Evolutionary conservation across 2,797 vertebrate genomes (phyloP).

Genomic region (Mormyrops boulengeri): DNA sequence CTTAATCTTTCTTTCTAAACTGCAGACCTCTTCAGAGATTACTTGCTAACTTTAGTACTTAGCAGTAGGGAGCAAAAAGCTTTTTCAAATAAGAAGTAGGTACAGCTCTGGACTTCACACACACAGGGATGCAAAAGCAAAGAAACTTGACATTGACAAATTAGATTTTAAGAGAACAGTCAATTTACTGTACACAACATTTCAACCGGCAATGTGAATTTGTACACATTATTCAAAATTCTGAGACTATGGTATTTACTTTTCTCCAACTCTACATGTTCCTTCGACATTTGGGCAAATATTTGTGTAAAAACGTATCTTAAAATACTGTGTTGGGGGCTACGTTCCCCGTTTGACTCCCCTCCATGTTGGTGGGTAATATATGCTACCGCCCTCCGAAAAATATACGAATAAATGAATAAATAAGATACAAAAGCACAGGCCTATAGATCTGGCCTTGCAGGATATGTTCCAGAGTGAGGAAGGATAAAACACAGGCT

Average conservation of each 20-base stretch:
- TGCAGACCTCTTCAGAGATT: constrained; percentile 20
- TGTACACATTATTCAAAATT: constrained; percentile 41
- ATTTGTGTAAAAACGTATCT: constrained; percentile 49
- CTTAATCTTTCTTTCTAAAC: constrained; percentile 35
- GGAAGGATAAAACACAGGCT: constrained; percentile 16
- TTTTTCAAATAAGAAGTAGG: constrained; percentile 24
- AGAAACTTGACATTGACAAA: constrained; percentile 62
- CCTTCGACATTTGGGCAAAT: constrained; percentile 53
- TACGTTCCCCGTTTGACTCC: constrained; percentile 27
- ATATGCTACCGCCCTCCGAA: constrained; percentile 32
- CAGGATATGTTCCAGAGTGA: neutral
- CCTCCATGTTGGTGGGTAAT: constrained; percentile 35
- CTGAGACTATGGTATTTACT: constrained; percentile 53
- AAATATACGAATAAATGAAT: constrained; percentile 42
- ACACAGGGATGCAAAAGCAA: constrained; percentile 30
- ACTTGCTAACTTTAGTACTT: neutral
- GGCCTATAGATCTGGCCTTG: constrained; percentile 10
- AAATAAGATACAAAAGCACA: constrained; percentile 27
- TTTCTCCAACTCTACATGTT: constrained; percentile 53
- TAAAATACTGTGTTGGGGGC: constrained; percentile 27
- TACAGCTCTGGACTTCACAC: constrained; percentile 27
- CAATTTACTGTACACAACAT: constrained; percentile 52
- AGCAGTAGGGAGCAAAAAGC: constrained; percentile 30
- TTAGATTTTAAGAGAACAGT: constrained; percentile 57
- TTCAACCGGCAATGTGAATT: constrained; percentile 49